Evolutionary conservation across 2,113 vertebrate species (phyloP).

Genomic region (Taurulus bubalis): DNA sequence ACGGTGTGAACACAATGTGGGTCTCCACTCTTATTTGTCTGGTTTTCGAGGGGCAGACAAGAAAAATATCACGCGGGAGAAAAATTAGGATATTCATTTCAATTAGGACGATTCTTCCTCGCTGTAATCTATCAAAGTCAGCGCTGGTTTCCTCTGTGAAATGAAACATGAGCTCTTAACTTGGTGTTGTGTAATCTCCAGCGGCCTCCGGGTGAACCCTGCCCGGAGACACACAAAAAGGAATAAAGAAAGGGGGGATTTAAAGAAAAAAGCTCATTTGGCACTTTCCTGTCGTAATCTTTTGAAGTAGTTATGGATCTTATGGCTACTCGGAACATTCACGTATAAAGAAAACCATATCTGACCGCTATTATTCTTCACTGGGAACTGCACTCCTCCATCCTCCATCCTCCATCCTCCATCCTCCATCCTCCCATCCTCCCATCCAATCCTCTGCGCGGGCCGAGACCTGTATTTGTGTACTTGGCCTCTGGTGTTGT

Average conservation of each 20-base stretch:
- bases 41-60: slow-evolving; percentile 52
- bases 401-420: slow-evolving; percentile 40
- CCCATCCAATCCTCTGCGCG: slow-evolving; percentile 30
- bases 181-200: slow-evolving; percentile 57
- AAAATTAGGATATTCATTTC: slow-evolving; percentile 74
- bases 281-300: slow-evolving; percentile 28
- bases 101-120: slow-evolving; percentile 60
- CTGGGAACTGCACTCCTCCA: slow-evolving; percentile 56
- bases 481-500: slow-evolving; percentile 75
- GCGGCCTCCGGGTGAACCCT: slow-evolving; percentile 68
- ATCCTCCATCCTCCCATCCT: slow-evolving; percentile 34
- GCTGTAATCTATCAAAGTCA: slow-evolving; percentile 71
- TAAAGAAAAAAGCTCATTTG: slow-evolving; percentile 26
- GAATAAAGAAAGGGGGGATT: not conserved
- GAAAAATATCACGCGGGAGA: slow-evolving; percentile 54
- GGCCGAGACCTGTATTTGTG: slow-evolving; percentile 67
- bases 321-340: slow-evolving; percentile 1
- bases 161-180: slow-evolving; percentile 63
- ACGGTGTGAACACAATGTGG: slow-evolving; percentile 40
- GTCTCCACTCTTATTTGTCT: slow-evolving; percentile 54
- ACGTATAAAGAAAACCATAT: slow-evolving; percentile 23
- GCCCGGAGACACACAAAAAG: slow-evolving; percentile 7
- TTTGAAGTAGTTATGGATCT: slow-evolving; percentile 26
- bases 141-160: slow-evolving; percentile 44
- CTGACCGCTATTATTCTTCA: slow-evolving; percentile 32